Base-by-base conservation (phyloP, 2,797 vertebrate species). In the Phoebastria nigripes region DNA sequence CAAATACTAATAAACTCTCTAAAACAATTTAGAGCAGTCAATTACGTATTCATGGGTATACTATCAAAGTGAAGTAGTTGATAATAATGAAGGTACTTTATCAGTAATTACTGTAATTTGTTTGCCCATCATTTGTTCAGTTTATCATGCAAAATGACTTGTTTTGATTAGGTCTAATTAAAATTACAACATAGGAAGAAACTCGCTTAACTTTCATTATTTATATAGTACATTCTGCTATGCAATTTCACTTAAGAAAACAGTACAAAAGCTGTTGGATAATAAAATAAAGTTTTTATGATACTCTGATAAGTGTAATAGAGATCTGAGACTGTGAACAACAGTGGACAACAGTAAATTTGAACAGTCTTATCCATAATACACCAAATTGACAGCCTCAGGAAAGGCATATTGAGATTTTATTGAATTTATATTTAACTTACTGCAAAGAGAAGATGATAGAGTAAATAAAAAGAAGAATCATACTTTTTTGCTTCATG, bases 101-200 rank as follows among this genome's bases (percentile, higher is more conserved):
- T 91, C 78, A 73, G 63, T 85, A 90, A 93, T 87, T 51, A 77
- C 42, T 73, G 31, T 76, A 91, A 89, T 93, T 95, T 95, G 35
- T 94, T 96, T 93, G 55, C 42, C 35, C 17, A 70, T 89, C 56
- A 90, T 87, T 93, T 92, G 62, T 89, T 90, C 59, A 70, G 29
- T 91, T 94, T 92, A 82, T 96, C 59, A 44, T 51, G 19, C 25
- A 85, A 94, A 96, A 89, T 89, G 0, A 44, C 58, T 96, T 89
- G 62, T 80, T 97, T 97, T 93, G 51, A 91, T 85, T 94, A 91
- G 6, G 12, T 70, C 47, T 79, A 82, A 96, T 95, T 92, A 85
- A 94, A 95, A 94, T 77, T 70, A 15, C 46, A 84, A 39, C 33
- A 91, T 46, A 91, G 19, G 41, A 82, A 91, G 51, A 6, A 93